Conservation (phyloP, 2,113 vertebrate species). For the Poeciliopsis retropinna region DNA sequence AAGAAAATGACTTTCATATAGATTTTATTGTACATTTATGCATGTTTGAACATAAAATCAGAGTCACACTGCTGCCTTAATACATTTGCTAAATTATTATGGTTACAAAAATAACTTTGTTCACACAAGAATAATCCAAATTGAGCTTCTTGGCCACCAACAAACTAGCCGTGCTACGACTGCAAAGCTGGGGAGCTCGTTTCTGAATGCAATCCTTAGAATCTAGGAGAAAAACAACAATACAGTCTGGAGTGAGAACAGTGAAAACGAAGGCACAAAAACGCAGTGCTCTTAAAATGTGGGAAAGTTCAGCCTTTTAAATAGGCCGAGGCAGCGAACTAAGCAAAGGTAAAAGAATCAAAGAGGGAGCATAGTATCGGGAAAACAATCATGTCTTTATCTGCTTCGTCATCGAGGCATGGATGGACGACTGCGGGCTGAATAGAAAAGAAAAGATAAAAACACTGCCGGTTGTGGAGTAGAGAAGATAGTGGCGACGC, state of each 20-base stretch:
- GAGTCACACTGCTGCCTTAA: constrained; percentile 26
- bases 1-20: constrained; percentile 21
- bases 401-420: constrained; percentile 3
- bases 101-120: constrained; percentile 1
- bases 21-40: neutral
- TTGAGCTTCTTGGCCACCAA: constrained; percentile 52
- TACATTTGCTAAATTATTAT: constrained; percentile 41
- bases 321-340: constrained; percentile 25
- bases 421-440: constrained; percentile 12
- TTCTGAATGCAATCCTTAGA: constrained; percentile 66
- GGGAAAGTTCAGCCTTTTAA: constrained; percentile 61
- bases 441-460: constrained; percentile 13
- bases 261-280: constrained; percentile 46
- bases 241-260: constrained; percentile 56
- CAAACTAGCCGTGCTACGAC: constrained; percentile 69
- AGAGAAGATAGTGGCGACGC: neutral
- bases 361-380: constrained; percentile 20
- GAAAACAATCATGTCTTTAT: constrained; percentile 54
- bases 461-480: constrained; percentile 1
- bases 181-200: constrained; percentile 63
- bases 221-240: constrained; percentile 60
- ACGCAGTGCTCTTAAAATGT: constrained; percentile 48
- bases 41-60: neutral
- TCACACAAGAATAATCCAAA: constrained; percentile 64
- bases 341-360: constrained; percentile 7